Percentiles rank a stretch among this genome's conserved stretches.
These are phyloP conservation scores for Brachionus angularis DNA, from an alignment of 1,140 invertebrate genomes.

Conservation along the genomic window DNA sequence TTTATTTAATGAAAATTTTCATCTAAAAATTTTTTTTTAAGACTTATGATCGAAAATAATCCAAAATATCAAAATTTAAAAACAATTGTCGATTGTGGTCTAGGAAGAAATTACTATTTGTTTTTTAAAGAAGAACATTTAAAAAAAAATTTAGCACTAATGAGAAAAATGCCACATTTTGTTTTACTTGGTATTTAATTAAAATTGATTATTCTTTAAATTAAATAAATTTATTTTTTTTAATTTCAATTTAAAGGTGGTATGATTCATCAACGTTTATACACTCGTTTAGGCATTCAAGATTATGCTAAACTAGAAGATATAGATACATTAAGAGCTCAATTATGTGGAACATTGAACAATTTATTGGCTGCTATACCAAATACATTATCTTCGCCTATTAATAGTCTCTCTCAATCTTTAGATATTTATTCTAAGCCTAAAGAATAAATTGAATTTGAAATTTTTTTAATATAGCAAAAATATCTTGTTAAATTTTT, in stretches of 20 bases:
- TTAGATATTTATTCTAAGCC: conserved; percentile 6
- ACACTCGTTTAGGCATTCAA: conserved; percentile 19
- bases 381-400: conserved; percentile 9
- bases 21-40: background rate
- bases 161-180: conserved; percentile 44
- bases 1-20: background rate
- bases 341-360: background rate
- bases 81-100: conserved; percentile 11
- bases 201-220: background rate
- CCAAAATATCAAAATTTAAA: conserved; percentile 38
- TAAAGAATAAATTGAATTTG: background rate
- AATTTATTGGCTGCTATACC: background rate
- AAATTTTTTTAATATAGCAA: too few species aligned
- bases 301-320: background rate
- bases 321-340: conserved; percentile 15
- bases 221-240: background rate
- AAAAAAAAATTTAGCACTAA: conserved; percentile 16
- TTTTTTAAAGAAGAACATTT: conserved; percentile 31
- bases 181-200: conserved; percentile 12
- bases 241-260: background rate
- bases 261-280: conserved; percentile 22
- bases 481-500: too few species aligned
- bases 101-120: conserved; percentile 18
- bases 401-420: background rate
- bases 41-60: conserved; percentile 36